Evolutionary conservation across 2,888 invertebrate species (phyloP).

Genomic region (Latrodectus elegans): DNA sequence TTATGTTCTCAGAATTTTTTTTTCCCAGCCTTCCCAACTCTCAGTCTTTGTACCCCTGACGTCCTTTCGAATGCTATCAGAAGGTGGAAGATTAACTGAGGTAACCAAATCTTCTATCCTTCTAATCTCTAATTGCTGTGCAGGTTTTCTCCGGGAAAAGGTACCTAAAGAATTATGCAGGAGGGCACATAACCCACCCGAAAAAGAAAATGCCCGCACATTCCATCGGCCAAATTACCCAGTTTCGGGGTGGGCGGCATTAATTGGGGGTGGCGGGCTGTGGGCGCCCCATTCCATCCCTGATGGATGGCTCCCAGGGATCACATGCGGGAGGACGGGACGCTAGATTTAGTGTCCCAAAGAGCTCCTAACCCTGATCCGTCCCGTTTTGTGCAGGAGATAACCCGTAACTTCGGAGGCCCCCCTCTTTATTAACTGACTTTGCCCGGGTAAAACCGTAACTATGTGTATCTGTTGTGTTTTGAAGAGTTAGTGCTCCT

Average conservation of each 20-base stretch:
- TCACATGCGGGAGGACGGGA: conserved; percentile 60
- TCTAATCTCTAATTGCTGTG: conserved; percentile 60
- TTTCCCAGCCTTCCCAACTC: neutral
- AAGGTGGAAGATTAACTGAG: neutral
- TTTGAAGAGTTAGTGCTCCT: neutral
- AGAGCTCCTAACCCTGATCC: conserved; percentile 62
- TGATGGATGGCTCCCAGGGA: conserved; percentile 68
- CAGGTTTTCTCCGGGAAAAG: neutral
- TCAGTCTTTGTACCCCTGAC: neutral
- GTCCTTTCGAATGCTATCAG: no score
- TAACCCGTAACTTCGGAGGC: conserved; percentile 49
- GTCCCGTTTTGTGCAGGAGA: conserved; percentile 41
- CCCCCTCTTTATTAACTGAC: conserved; percentile 55
- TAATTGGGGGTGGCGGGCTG: conserved; percentile 42
- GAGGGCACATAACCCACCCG: neutral
- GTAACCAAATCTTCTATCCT: conserved; percentile 20
- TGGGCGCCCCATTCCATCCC: conserved; percentile 24
- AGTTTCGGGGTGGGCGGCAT: conserved; percentile 23
- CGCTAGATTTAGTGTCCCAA: conserved; percentile 65
- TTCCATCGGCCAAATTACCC: conserved; percentile 34
- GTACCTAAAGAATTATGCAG: conserved; percentile 48
- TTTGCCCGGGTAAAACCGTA: conserved; percentile 18
- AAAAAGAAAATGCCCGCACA: conserved; percentile 23
- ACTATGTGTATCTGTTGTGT: neutral
- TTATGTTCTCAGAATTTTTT: conserved; percentile 15